phyloP scores from a whole-genome alignment of 2,113 vertebrate species.

The Paramormyrops kingsleyae region DNA sequence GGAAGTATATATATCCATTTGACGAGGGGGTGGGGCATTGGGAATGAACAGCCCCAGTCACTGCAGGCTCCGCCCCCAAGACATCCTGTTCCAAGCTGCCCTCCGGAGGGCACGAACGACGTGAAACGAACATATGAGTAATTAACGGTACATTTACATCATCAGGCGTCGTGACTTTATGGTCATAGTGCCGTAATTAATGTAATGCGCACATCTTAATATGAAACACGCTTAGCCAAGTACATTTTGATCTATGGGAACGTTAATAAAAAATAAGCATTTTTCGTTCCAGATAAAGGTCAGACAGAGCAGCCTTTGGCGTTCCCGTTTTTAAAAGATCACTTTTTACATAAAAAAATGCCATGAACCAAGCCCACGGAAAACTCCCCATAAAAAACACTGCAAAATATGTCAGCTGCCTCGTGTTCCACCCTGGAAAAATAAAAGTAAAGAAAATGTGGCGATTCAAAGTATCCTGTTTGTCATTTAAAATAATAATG shows the following conservation, averaged over 20 bases:
- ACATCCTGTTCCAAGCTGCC: background rate
- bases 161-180: background rate
- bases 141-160: background rate
- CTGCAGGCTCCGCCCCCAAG: background rate
- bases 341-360: background rate
- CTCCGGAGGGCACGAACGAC: background rate
- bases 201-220: background rate
- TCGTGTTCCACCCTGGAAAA: background rate
- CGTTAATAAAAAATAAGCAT: slow-evolving; percentile 5
- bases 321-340: slow-evolving; percentile 4
- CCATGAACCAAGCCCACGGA: background rate
- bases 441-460: background rate
- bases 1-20: background rate
- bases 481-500: background rate
- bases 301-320: background rate
- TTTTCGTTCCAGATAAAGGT: slow-evolving; percentile 11
- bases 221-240: background rate
- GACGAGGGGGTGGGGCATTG: background rate
- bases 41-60: background rate
- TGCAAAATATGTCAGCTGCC: background rate
- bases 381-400: background rate
- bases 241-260: background rate
- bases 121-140: background rate
- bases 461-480: background rate
- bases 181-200: background rate